These are phyloP conservation scores for Siniperca chuatsi DNA, from an alignment of 2,113 vertebrate species.

Conservation along the genomic window DNA sequence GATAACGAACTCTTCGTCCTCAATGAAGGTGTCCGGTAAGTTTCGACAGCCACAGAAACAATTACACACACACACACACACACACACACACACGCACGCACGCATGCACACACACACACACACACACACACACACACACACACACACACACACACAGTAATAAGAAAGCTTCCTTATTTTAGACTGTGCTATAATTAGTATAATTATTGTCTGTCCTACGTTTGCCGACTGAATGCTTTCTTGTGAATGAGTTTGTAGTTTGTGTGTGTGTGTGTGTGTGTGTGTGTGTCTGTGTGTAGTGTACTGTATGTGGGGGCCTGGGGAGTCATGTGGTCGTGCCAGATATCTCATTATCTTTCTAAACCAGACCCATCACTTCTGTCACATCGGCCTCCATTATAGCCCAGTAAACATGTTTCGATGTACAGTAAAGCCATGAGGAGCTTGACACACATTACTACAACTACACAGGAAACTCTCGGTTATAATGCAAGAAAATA, in stretches of 20 bases:
- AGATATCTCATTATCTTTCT: constrained; percentile 76
- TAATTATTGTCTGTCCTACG: constrained; percentile 45
- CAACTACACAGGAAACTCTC: constrained; percentile 9
- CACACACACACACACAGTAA: neutral
- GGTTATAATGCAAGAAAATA: neutral
- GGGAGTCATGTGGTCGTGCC: constrained; percentile 65
- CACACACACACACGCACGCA: too few species aligned
- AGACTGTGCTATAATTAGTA: constrained; percentile 39
- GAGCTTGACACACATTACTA: constrained; percentile 19
- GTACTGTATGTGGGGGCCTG: constrained; percentile 66
- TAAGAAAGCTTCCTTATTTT: constrained; percentile 32
- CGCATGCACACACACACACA: too few species aligned
- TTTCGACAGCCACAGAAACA: constrained; percentile 13
- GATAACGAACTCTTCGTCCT: constrained; percentile 95
- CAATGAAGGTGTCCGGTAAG: constrained; percentile 90
- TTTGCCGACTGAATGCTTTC: constrained; percentile 44
- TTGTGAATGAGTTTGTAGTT: constrained; percentile 62
- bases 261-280: constrained; percentile 46
- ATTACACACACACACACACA: neutral
- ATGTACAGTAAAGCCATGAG: constrained; percentile 23
- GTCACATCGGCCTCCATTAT: constrained; percentile 42
- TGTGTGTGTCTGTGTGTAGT: neutral
- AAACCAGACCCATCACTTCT: constrained; percentile 66
- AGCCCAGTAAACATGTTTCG: constrained; percentile 50
- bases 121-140: neutral